Base-by-base conservation (phyloP, 2,888 invertebrate species). In the Ochlodes sylvanus region DNA sequence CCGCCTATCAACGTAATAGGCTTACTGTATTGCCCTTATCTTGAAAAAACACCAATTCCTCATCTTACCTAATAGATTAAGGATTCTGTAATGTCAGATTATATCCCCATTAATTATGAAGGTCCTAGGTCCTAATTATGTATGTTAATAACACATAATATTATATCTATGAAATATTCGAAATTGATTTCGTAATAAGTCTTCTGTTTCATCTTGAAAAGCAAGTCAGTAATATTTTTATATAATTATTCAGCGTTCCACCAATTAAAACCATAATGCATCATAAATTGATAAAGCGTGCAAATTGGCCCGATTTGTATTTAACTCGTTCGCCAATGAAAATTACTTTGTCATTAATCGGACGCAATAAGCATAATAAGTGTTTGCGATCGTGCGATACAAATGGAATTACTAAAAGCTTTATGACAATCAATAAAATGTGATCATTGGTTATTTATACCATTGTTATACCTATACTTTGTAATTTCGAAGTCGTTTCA, bases 261-360 rank as follows among this genome's bases (percentile, higher is more conserved):
- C 41, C 52, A 66, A 66, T 66, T 54, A 60, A 60, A 66, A 10
- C 41, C 44, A 34, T 34, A 60, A 60, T 34, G 60, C 60, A 19
- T 60, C 66, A 66, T 66, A 66, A 58, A 66, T 66, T 60, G 52
- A 52, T 60, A 66, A 19, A 27, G 27, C 14, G 42, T 60, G 34
- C 54, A 66, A 66, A 66, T 60, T 66, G 66, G 66, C 42, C 41
- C 60, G 60, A 66, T 66, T 66, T 62, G 62, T 68, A 63, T 68
- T 68, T 57, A 65, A 65, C 65, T 32, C 57, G 61, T 62, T 65
- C 61, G 38, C 52, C 50, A 60, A 60, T 60, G 66, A 34, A 65
- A 66, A 66, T 66, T 60, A 60, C 65, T 60, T 60, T 66, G 66
- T 66, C 66, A 66, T 66, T 66, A 66, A 66, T 66, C 66, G 66